phyloP scores from a whole-genome alignment of 2,797 vertebrate genomes.

The Pteronotus mesoamericanus region DNA sequence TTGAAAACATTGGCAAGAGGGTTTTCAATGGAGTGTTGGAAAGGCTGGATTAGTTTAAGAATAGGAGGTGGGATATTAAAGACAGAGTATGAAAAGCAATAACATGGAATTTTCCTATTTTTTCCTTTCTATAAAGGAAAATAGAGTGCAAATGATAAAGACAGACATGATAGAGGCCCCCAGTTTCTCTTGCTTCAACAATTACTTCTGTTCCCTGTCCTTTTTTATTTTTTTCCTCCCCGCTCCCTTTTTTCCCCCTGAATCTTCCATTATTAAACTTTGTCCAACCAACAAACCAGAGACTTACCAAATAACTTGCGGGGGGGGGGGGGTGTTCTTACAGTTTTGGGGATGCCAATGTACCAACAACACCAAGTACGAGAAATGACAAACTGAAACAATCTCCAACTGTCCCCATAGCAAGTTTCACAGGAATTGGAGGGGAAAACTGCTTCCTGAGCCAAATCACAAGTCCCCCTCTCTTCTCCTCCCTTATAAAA shows the following conservation, averaged over 20 bases:
- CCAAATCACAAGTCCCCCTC: background rate
- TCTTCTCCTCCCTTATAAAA: background rate
- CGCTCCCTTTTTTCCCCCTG: background rate
- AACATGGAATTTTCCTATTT: background rate
- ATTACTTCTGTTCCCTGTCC: too few relatives aligned
- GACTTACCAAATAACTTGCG: background rate
- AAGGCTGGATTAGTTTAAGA: background rate
- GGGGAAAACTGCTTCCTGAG: background rate
- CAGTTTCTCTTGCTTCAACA: background rate
- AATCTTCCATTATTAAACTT: background rate
- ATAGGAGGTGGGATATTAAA: background rate
- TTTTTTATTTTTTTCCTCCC: background rate
- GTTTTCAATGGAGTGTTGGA: background rate
- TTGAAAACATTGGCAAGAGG: background rate
- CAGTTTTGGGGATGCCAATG: background rate
- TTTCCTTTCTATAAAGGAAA: background rate
- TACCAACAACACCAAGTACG: background rate
- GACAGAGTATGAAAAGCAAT: background rate
- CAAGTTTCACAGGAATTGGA: background rate
- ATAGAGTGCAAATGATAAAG: background rate
- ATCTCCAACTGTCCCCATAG: background rate
- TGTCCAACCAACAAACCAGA: background rate
- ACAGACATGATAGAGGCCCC: background rate
- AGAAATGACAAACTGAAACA: background rate
- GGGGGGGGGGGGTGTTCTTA: background rate